A percentile compares a stretch with the other conserved stretches of the same genome.
Evolutionary conservation across 2,888 invertebrate genomes (phyloP).

Genomic region (Aphodius granarius): DNA sequence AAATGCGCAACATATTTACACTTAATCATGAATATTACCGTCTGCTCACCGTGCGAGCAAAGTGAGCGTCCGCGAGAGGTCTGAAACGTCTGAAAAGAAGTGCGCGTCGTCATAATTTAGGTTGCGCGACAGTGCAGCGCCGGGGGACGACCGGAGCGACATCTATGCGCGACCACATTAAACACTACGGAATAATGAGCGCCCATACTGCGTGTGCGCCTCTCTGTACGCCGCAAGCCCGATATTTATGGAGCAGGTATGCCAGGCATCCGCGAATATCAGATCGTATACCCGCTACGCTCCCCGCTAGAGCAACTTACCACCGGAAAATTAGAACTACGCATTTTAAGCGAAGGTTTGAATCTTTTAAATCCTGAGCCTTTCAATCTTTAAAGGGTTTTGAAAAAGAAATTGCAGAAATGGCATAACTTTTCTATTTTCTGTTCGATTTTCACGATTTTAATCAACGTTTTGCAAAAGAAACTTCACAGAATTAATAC

Average conservation of each 20-base stretch:
- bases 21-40: neutral
- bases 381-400: too few relatives aligned
- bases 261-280: conserved; percentile 41
- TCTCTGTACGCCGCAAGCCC: conserved; percentile 33
- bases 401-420: too few relatives aligned
- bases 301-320: too few relatives aligned
- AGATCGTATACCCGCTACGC: too few relatives aligned
- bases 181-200: conserved; percentile 42
- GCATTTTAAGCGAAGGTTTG: too few relatives aligned
- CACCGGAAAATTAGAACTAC: too few relatives aligned
- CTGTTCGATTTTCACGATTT: too few relatives aligned
- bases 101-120: neutral
- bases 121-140: neutral
- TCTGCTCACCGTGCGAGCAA: too few relatives aligned
- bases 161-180: conserved; percentile 35
- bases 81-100: neutral
- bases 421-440: too few relatives aligned
- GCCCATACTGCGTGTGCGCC: conserved; percentile 20
- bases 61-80: neutral
- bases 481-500: too few relatives aligned
- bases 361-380: too few relatives aligned
- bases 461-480: too few relatives aligned
- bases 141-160: conserved; percentile 20
- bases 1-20: neutral
- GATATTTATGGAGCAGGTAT: conserved; percentile 43